Base-by-base conservation (phyloP, 1,140 invertebrate species). In the Tetramorium simillimum region DNA sequence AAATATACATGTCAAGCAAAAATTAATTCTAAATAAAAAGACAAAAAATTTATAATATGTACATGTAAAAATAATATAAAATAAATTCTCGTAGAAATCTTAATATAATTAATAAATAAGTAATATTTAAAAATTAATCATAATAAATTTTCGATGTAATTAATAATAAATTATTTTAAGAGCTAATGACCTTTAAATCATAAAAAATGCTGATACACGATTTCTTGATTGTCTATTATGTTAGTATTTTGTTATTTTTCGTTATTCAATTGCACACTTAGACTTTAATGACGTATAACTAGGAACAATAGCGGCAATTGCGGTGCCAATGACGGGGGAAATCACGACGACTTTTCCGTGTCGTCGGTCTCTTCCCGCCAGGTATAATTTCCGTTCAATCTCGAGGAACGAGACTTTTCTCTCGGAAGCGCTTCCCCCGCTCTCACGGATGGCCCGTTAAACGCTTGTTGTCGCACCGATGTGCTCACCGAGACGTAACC, bases 391-490 rank as follows among this genome's bases (percentile, higher is more conserved):
- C 63, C 49, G 49, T 69, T 65, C 63, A 80, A 69, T 80, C 49
- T 53, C n/a, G 21, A 80, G 33, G 37, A 80, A 80, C 62, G 33
- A 67, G 46, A 67, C 33, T 69, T 40, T 53, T 81, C 49, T 56
- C 62, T 81, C 63, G 63, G 3, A 56, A n/a, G 9, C 12, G 75
- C 21, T 69, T 21, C 21, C n/a, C 21, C 16, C 33, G 46, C 21
- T 69, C 49, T 46, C 18, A 49, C n/a, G n/a, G 33, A 69, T 24
- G 16, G n/a, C 5, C 43, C 46, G 49, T 70, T 81, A 81, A 81
- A 70, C 37, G 37, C 51, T 81, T 81, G 63, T 70, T 81, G 63
- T 81, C 78, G 63, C 63, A 43, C 21, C 51, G 18, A 81, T 81
- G 33, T 33, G 63, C 37, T 81, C 37, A 70, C 6, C 51, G 33